phyloP scores from a whole-genome alignment of 2,113 vertebrate genomes.

The Oplegnathus fasciatus region DNA sequence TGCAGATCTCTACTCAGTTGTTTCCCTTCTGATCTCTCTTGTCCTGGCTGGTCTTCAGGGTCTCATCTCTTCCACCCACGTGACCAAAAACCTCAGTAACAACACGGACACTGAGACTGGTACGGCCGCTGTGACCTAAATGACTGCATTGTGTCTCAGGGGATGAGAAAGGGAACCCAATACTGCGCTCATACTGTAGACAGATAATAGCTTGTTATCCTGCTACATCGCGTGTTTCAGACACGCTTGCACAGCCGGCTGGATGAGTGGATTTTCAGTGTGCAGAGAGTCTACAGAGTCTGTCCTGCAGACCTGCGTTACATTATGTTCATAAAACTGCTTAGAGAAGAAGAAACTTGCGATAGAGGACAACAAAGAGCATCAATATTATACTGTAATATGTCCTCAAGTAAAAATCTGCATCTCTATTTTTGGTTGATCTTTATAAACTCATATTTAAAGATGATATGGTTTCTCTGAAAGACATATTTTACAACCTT shows the following conservation, averaged over 20 bases:
- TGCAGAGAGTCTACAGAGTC: background rate
- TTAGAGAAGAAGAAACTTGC: background rate
- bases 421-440: background rate
- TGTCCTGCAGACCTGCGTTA: background rate
- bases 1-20: background rate
- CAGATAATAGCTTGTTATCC: conserved; percentile 11
- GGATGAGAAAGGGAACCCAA: conserved; percentile 8
- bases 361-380: background rate
- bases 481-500: background rate
- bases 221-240: background rate
- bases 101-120: conserved; percentile 59
- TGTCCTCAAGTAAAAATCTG: background rate
- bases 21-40: background rate
- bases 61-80: conserved; percentile 7
- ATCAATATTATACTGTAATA: background rate
- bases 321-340: background rate
- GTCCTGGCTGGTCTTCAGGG: conserved; percentile 11
- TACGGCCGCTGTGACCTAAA: conserved; percentile 60
- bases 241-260: background rate
- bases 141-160: conserved; percentile 67
- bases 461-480: background rate
- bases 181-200: background rate
- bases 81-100: conserved; percentile 44
- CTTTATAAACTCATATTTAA: background rate
- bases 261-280: background rate